Base-by-base conservation (phyloP, 1,140 invertebrate species). In the Plodia interpunctella region DNA sequence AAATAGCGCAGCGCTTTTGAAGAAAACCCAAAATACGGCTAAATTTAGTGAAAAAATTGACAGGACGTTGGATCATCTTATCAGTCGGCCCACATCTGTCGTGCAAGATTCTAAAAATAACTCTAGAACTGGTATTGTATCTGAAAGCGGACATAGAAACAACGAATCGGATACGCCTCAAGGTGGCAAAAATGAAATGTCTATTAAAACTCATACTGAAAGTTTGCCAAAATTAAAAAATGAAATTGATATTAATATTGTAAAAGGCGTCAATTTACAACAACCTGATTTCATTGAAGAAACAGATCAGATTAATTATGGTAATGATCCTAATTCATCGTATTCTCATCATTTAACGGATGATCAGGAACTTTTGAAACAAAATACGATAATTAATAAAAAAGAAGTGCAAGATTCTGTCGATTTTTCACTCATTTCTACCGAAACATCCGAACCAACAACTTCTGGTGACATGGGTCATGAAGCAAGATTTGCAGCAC, bases 401-500 rank as follows among this genome's bases (percentile, higher is more conserved):
- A 51, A 25, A 2, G 18, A 20, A 44, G 38, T 10, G 9, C 30
- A 5, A 6, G 5, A 44, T 17, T 44, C 38, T n/a, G 1, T 2
- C n/a, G 15, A 17, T n/a, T 15, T 15, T 44, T 15, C 38, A n/a
- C 13, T 3, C 0, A 17, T 44, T 44, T 15, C n/a, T 53, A n/a
- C 2, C 9, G 51, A 53, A 18, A 25, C 11, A 3, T 2, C 9
- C 2, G 60, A 76, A 54, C 70, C 87, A 28, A 81, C 77, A 11
- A 81, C 79, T 11, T 83, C 85, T n/a, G 68, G 25, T 62, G 83
- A 87, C 38, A 65, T 77, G 15, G 76, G 89, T 58, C 88, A 90
- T 50, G 87, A 90, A 72, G 86, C 88, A 15, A 74, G 87, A 67
- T 90, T 90, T 66, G 87, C 88, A 44, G 88, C 88, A 5, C 72